Conservation (phyloP, 1,140 invertebrate species). For the Grapholita molesta region DNA sequence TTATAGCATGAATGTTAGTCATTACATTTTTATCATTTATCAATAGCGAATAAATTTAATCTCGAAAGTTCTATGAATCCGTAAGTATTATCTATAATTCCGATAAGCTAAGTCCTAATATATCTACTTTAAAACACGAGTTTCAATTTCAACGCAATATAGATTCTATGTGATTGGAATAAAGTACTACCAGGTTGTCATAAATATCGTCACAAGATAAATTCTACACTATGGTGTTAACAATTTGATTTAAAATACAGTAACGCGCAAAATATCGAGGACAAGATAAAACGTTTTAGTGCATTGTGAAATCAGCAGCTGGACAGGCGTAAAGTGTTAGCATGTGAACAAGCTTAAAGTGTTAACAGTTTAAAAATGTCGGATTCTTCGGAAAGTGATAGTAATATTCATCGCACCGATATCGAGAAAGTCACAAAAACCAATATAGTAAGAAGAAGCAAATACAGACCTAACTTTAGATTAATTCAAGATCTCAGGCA, state of each 20-base stretch:
- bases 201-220: neutral
- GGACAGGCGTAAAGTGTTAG: neutral
- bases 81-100: neutral
- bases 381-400: neutral
- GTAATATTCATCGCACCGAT: neutral
- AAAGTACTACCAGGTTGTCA: neutral
- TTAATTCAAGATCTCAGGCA: neutral
- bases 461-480: neutral
- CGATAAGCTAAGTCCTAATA: neutral
- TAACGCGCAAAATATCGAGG: neutral
- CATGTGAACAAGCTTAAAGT: neutral
- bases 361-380: conserved; percentile 2
- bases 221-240: neutral
- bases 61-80: neutral
- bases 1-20: neutral
- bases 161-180: neutral
- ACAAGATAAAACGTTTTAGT: neutral
- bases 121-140: neutral
- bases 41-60: neutral
- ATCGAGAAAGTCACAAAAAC: neutral
- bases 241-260: neutral
- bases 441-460: neutral
- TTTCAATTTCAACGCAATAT: neutral
- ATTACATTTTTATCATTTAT: neutral
- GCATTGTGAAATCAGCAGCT: neutral